Percentiles rank a stretch among this genome's conserved stretches.
Evolutionary conservation across 2,113 vertebrate genomes (phyloP).

Genomic region (Hypocryptadius cinnamomeus): DNA sequence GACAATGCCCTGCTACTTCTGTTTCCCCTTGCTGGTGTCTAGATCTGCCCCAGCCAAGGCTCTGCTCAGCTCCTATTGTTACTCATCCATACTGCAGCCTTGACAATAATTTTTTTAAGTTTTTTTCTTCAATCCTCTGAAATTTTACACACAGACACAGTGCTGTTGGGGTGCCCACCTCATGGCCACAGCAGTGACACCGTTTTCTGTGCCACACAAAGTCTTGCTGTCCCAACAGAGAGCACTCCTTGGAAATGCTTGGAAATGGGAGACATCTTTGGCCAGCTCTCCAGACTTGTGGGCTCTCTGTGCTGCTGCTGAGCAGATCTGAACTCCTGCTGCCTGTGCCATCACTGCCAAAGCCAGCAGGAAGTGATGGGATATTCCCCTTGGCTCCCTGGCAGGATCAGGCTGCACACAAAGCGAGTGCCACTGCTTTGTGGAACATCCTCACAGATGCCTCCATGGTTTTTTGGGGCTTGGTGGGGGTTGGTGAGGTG

Average conservation of each 20-base stretch:
- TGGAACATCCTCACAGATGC: background rate
- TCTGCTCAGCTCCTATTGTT: background rate
- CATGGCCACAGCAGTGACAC: background rate
- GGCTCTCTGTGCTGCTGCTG: background rate
- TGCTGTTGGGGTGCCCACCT: background rate
- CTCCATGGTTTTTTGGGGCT: background rate
- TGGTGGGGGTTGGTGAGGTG: background rate
- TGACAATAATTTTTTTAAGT: background rate
- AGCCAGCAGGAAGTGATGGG: background rate
- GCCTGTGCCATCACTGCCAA: background rate
- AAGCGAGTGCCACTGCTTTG: background rate
- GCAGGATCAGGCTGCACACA: background rate
- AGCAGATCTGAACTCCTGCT: background rate
- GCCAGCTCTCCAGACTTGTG: background rate
- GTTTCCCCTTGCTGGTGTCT: background rate
- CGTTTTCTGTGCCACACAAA: background rate
- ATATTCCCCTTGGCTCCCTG: background rate
- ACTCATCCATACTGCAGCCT: background rate
- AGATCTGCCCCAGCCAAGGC: background rate
- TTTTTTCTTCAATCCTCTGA: background rate
- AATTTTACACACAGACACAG: background rate
- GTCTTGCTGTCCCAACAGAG: background rate
- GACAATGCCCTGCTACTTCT: background rate
- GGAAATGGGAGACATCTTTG: background rate
- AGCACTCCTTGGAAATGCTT: background rate